Base-by-base conservation (phyloP, 1,140 invertebrate genomes). In the Idris sp. region DNA sequence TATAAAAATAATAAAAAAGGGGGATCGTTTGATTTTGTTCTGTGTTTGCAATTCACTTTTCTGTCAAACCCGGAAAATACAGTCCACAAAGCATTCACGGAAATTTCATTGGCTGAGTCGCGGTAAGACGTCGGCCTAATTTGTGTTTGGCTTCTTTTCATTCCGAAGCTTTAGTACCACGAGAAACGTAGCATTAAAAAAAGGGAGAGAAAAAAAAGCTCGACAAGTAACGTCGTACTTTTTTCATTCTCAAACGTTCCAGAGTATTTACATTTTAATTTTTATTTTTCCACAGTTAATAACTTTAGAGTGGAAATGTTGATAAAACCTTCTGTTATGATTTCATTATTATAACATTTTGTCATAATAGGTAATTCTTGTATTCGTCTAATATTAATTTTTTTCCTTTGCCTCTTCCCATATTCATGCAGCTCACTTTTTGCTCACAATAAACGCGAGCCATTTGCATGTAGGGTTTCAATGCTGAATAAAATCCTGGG, bases 401-500 rank as follows among this genome's bases (percentile, higher is more conserved):
- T 72, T 81, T 83, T 78, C 76, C 78, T 83, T 81, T 79, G 56
- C 74, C 79, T 81, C 80, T 85, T 83, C 79, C 82, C 81, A 77
- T 84, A 84, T 85, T 85, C 83, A 83, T 86, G 81, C 76, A 61
- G 62, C 35, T 71, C 76, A 72, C 76, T 83, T 82, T 84, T 83
- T 85, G 81, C 80, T 83, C 77, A 81, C 82, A 84, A 85, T 85
- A 83, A 84, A 82, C 77, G 79, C 61, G 62, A 73, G 76, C 82
- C 82, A 84, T 85, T 86, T 86, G 83, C 83, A 84, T 85, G 77
- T 48, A 72, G 81, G 79, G 78, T 75, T 69, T 78, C 73, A n/a
- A 74, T 31, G 61, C 35, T 73, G 68, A 76, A 80, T 75, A 77
- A 79, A 69, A 76, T 73, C 72, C 73, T 68, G 56, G 56, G 65